Evolutionary conservation across 2,888 invertebrate species (phyloP), one percentile per base, ranked within the genome.

Genomic region (Lepidonotus clava): DNA sequence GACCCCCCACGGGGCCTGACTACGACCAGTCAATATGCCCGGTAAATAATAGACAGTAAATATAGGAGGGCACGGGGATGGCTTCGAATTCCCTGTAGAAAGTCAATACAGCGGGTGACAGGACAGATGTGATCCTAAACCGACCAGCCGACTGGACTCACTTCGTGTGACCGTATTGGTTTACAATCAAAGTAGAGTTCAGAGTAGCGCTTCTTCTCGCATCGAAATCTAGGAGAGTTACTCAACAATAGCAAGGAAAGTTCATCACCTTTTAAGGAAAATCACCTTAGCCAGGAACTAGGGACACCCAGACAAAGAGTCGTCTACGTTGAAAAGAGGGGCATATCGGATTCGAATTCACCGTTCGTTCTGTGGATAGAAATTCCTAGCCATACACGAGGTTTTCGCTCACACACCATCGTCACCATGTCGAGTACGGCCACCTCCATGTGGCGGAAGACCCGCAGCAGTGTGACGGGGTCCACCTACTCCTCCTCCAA

Each of bases 401-500:
- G 56, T n/a, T 5, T 18, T 5, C 14, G 24, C 56, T 56, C 5
- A 56, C 56, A 56, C 71, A 71, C 24, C 34, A 34, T 34, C 18
- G 8, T 38, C 8, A 18, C 18, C 46, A 11, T 18, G 8, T 8
- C 8, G 36, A 71, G 21, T 14, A 71, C 71, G 18, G 71, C 38
- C 36, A 71, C 38, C 8, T 71, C 36, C n/a, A 71, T 66, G 66
- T 66, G 66, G 66, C 21, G 36, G 21, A 71, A 71, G 21, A 34
- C 71, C 36, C 34, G 38, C 24, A 32, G 28, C 32, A 28, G 28
- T 32, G 11, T 24, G 21, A 71, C 71, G 14, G 71, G 71, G 5
- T 71, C 71, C 38, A 34, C 5, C 38, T 71, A 71, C 38, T n/a
- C n/a, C n/a, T n/a, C n/a, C n/a, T 71, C 71, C 36, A 71, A 71